Percentiles rank a stretch among this genome's conserved stretches.
phyloP scores from a whole-genome alignment of 1,140 invertebrate species.

The Pentalonia nigronervosa region DNA sequence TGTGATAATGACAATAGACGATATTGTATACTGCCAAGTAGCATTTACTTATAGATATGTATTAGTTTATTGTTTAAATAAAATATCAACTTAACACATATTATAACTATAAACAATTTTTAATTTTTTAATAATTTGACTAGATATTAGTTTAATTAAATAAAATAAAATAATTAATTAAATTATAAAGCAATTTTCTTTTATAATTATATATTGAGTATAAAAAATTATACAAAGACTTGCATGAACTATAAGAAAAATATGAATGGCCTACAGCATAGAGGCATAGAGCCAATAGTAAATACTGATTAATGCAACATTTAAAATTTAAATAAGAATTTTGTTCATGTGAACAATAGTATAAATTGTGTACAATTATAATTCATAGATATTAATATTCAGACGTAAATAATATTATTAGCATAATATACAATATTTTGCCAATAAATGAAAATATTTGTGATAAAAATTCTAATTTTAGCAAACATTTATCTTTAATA shows the following conservation, averaged over 20 bases:
- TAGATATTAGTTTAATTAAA: not conserved
- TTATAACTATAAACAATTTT: not conserved
- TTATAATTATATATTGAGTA: not conserved
- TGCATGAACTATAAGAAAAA: not conserved
- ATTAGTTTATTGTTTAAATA: too few species aligned
- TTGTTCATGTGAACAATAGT: not conserved
- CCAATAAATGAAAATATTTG: not conserved
- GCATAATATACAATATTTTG: not conserved
- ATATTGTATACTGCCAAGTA: too few species aligned
- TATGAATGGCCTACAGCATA: not conserved
- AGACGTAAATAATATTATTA: not conserved
- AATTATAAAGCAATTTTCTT: not conserved
- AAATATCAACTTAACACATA: not conserved
- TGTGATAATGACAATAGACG: too few species aligned
- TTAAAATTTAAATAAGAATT: not conserved
- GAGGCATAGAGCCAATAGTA: not conserved
- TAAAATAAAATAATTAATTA: not conserved
- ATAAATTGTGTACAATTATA: not conserved
- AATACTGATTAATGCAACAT: not conserved
- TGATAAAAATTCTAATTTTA: not conserved
- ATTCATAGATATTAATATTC: not conserved
- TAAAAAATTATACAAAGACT: not conserved
- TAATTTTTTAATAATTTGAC: not conserved
- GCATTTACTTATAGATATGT: too few species aligned
- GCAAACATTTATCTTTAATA: constrained; percentile 12